A percentile compares a stretch with the other conserved stretches of the same genome.
Conservation (phyloP, 2,888 invertebrate genomes). For the Nemotelus nigrinus region DNA sequence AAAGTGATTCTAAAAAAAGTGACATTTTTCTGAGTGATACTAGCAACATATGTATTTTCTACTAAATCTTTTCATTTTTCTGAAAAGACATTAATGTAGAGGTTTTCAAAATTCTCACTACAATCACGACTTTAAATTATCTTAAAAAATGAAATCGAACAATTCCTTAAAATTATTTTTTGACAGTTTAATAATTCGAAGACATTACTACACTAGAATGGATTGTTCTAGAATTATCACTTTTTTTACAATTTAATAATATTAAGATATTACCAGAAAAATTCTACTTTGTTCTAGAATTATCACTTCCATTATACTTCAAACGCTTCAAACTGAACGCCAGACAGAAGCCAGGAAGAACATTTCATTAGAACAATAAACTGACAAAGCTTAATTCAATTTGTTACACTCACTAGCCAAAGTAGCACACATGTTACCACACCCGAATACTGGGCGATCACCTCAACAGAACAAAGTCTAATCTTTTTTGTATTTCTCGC, state of each 20-base stretch:
- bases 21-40: too few species aligned
- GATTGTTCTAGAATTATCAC: too few species aligned
- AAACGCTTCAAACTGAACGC: background rate
- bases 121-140: too few species aligned
- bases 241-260: background rate
- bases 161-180: too few species aligned
- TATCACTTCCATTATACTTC: background rate
- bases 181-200: background rate
- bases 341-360: slow-evolving; percentile 7
- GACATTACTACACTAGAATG: background rate
- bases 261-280: background rate
- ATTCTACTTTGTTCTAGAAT: background rate
- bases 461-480: slow-evolving; percentile 12
- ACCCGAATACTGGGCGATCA: slow-evolving; percentile 8
- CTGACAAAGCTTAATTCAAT: slow-evolving; percentile 50
- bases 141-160: too few species aligned
- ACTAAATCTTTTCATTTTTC: too few species aligned
- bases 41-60: too few species aligned
- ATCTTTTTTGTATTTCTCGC: background rate
- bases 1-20: too few species aligned
- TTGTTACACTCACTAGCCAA: slow-evolving; percentile 48
- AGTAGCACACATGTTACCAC: slow-evolving; percentile 38
- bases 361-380: slow-evolving; percentile 47
- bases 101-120: too few species aligned
- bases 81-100: too few species aligned